These are phyloP conservation scores for Corvus cornix DNA, from an alignment of 2,113 vertebrate genomes.

Conservation along the genomic window DNA sequence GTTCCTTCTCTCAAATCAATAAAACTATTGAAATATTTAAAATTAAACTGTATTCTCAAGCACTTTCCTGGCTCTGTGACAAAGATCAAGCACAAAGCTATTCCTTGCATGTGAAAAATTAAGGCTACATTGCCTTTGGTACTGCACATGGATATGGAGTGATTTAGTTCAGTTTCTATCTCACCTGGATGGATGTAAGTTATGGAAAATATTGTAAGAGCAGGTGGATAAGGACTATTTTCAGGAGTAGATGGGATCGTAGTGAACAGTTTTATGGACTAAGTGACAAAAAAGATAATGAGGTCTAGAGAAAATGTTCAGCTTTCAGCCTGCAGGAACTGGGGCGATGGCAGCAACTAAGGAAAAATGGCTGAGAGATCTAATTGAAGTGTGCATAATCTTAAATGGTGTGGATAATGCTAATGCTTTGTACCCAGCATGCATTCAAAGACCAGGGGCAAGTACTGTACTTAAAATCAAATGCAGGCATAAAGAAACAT, in stretches of 20 bases:
- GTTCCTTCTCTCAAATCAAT: slow-evolving; percentile 27
- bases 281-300: slow-evolving; percentile 1
- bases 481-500: slow-evolving; percentile 58
- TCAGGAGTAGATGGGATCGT: neutral
- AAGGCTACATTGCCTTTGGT: neutral
- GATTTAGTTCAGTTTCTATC: neutral
- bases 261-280: neutral
- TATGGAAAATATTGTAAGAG: neutral
- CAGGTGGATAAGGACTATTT: neutral
- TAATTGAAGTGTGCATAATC: slow-evolving; percentile 67
- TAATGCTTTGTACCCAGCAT: slow-evolving; percentile 70
- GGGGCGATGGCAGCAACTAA: neutral
- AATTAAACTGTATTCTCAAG: neutral
- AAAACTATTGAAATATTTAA: slow-evolving; percentile 42
- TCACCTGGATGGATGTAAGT: neutral
- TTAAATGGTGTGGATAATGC: slow-evolving; percentile 76
- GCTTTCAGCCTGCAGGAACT: slow-evolving; percentile 5
- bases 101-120: neutral
- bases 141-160: neutral
- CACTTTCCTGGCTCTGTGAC: neutral
- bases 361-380: slow-evolving; percentile 31
- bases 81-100: neutral
- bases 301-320: slow-evolving; percentile 5
- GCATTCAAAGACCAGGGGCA: slow-evolving; percentile 69
- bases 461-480: slow-evolving; percentile 62